Evolutionary conservation across 2,888 invertebrate species (phyloP), one percentile per base, ranked within the genome.

Genomic region (Thecocarcelia acutangulata): DNA sequence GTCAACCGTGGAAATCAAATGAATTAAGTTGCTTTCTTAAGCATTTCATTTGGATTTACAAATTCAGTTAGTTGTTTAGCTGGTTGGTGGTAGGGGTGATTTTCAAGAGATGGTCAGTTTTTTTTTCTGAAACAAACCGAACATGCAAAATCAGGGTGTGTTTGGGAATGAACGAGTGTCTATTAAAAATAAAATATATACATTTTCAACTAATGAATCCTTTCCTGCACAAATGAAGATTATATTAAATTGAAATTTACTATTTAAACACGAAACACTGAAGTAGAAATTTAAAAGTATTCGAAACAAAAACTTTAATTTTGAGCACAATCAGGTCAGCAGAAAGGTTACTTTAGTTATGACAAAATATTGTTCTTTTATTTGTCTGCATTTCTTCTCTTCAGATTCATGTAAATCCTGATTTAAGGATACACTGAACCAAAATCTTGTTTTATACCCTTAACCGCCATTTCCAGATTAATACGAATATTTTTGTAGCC

Each of bases 71-170:
- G 33, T 33, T 33, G 21, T 1, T n/a, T 40, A 21, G 21, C 3
- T 21, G 13, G 0, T 21, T 33, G 42, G 15, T 19, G 37, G 68
- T 46, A 68, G 82, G 82, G 82, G 64, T 78, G 82, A 64, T 74
- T 82, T 66, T 9, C 13, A 19, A 59, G 37, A 13, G 46, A 11
- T 70, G 82, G 78, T 70, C 74, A 82, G 21, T 75, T 15, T 59
- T 68, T 21, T 42, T 66, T 28, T 48, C n/a, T n/a, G n/a, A 59
- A 56, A 4, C 44, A 19, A 40, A 40, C 6, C 0, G 9, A 69
- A 81, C 82, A 82, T 82, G 78, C 82, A 75, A 82, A 82, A 82
- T 78, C 74, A 68, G 82, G 82, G 82, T 78, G 82, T 78, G 82
- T 81, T 48, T 56, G 44, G 24, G 19, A 61, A n/a, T 28, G 15